Base-by-base conservation (phyloP, 2,888 invertebrate genomes). In the Lycophotia porphyrea region DNA sequence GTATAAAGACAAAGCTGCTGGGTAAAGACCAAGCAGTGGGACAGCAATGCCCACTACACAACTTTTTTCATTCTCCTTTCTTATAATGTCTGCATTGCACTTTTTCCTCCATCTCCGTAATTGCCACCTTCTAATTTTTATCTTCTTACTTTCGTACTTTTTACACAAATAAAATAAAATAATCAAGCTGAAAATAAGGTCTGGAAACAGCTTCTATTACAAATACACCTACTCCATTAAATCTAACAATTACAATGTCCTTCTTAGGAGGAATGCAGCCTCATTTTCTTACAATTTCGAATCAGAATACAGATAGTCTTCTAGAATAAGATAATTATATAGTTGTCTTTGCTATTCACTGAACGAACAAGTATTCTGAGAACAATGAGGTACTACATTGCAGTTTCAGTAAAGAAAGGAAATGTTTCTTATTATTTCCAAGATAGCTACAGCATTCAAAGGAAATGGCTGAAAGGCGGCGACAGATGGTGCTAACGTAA, bases 361-460 rank as follows among this genome's bases (percentile, higher is more conserved):
- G 27, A 15, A 70, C n/a, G 15, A 44, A 27, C 27, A 24, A 21
- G 8, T n/a, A 24, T 73, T 73, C 18, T 47, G 34, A 64, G 13
- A 77, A 74, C 58, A 71, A 71, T 42, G 60, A n/a, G 31, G 21
- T 69, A 63, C 60, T 71, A 81, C 67, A 77, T 68, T 81, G 60
- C 63, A 74, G 15, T 78, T 71, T 64, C 49, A 55, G 49, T 44
- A 42, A 21, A 68, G 47, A 27, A 47, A 24, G 18, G 58, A 24
- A 69, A 27, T 8, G 34, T 68, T 36, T 52, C 34, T 47, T 27
- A 39, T 21, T 58, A 47, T 34, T 42, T 69, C 24, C 21, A 39
- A 64, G 47, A 70, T 11, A 49, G 31, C 39, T 47, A 2, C 21
- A 27, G 34, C 27, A 34, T 34, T 34, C 13, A n/a, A 55, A 47